Base-by-base conservation (phyloP, 2,797 vertebrate genomes). In the Austrolebias charrua region DNA sequence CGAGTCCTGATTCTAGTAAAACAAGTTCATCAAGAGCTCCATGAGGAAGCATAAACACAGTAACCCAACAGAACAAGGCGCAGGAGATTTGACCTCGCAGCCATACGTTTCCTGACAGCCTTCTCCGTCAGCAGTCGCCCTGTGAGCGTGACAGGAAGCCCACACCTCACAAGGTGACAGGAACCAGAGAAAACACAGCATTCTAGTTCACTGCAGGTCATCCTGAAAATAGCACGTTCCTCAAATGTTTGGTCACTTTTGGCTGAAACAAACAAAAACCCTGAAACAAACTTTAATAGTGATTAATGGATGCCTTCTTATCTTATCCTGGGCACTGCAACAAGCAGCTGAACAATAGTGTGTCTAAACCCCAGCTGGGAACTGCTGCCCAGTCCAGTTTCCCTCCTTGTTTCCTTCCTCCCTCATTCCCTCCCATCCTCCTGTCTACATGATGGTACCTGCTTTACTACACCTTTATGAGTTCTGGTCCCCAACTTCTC, bases 381-480 rank as follows among this genome's bases (percentile, higher is more conserved):
- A 87, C 60, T 72, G 72, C 67, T 83, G 76, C 79, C 85, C 81
- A 81, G 71, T 84, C 75, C 79, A 79, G 76, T 66, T 82, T 79
- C 75, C 73, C 60, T 80, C 66, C 65, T 82, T 70, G 51, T 62
- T 81, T 88, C 82, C 88, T 90, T 88, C 86, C 88, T 84, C 84
- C 75, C 58, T 84, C 72, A 13, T 52, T 82, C 71, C 33, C 65
- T 83, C 73, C 53, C 38, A 33, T 86, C 60, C 51, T 73, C 50
- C 52, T 67, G 73, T 45, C 75, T 57, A 44, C 43, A 71, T 71
- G 67, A 60, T 55, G 60, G 24, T 82, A 87, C 75, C 83, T 88
- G 83, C 63, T 49, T 66, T 74, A n/a, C n/a, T 73, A 53, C 24
- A 40, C 38, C 38, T 33, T 59, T 2, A 50, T 5, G 29, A 13